Evolutionary conservation across 2,888 invertebrate species (phyloP).

Genomic region (Thymelicus lineola): DNA sequence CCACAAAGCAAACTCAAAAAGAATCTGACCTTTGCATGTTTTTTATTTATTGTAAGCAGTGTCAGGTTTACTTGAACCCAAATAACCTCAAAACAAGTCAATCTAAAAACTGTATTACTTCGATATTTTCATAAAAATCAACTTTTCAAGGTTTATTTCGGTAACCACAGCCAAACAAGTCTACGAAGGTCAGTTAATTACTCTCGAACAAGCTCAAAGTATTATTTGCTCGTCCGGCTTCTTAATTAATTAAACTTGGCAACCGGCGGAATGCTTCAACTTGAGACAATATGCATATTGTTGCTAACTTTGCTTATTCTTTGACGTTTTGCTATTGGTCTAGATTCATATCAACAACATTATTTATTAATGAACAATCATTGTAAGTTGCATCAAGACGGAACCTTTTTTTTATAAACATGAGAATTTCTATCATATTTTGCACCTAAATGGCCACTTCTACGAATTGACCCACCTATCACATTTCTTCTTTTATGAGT

Average conservation of each 20-base stretch:
- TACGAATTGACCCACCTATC: too few relatives aligned
- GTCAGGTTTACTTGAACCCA: too few relatives aligned
- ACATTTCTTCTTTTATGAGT: too few relatives aligned
- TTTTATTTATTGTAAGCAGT: too few relatives aligned
- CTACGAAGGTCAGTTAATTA: slow-evolving; percentile 20
- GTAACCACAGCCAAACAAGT: slow-evolving; percentile 5
- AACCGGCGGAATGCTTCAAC: slow-evolving; percentile 9
- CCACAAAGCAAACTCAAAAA: too few relatives aligned
- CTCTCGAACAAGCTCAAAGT: slow-evolving; percentile 18
- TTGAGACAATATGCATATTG: slow-evolving; percentile 16
- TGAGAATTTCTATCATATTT: too few relatives aligned
- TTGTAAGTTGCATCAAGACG: too few relatives aligned
- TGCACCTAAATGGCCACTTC: too few relatives aligned
- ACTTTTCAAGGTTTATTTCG: neutral
- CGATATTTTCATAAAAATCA: neutral
- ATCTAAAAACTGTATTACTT: too few relatives aligned
- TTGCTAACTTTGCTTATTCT: neutral
- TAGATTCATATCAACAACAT: neutral
- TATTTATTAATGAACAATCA: neutral
- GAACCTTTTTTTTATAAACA: too few relatives aligned
- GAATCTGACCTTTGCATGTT: too few relatives aligned
- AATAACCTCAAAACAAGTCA: too few relatives aligned
- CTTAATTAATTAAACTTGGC: slow-evolving; percentile 21
- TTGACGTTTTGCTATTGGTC: neutral
- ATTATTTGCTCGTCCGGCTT: slow-evolving; percentile 18